Conservation (phyloP, 1,140 invertebrate species). For the Saccostrea cuccullata region DNA sequence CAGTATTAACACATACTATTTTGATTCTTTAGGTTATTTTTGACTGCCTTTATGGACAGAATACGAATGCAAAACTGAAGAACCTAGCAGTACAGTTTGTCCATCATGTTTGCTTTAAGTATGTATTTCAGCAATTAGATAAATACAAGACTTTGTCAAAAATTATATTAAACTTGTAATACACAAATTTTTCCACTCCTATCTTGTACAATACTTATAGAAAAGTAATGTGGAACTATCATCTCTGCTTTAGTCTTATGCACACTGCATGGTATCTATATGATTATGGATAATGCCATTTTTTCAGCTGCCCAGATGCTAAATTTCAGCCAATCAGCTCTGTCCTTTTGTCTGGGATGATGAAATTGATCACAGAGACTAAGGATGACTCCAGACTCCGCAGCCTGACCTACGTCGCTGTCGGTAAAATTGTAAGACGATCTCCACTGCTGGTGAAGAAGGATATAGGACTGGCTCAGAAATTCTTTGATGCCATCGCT, state of each 20-base stretch:
- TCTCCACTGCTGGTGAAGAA: conserved; percentile 86
- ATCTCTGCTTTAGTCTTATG: too few species aligned
- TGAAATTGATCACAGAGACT: conserved; percentile 83
- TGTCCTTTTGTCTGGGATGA: conserved; percentile 85
- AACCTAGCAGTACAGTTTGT: conserved; percentile 89
- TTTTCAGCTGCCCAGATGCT: conserved; percentile 82
- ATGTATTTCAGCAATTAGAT: conserved; percentile 70
- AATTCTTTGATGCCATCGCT: conserved; percentile 84
- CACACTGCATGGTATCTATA: background rate
- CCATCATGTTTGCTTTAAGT: conserved; percentile 89
- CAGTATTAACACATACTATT: too few species aligned
- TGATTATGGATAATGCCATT: background rate
- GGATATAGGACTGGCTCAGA: conserved; percentile 83
- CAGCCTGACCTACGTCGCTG: conserved; percentile 86
- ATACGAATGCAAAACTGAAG: conserved; percentile 90
- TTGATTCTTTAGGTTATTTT: conserved; percentile 86
- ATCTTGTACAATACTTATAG: too few species aligned
- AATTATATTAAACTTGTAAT: background rate
- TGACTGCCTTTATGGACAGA: conserved; percentile 90
- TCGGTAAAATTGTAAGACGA: conserved; percentile 86
- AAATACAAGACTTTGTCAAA: background rate
- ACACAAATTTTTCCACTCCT: too few species aligned
- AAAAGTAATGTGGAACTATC: too few species aligned
- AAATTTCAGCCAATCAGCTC: conserved; percentile 83
- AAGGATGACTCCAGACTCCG: conserved; percentile 82